Base-by-base conservation (phyloP, 2,113 vertebrate species). In the Podocnemis expansa region DNA sequence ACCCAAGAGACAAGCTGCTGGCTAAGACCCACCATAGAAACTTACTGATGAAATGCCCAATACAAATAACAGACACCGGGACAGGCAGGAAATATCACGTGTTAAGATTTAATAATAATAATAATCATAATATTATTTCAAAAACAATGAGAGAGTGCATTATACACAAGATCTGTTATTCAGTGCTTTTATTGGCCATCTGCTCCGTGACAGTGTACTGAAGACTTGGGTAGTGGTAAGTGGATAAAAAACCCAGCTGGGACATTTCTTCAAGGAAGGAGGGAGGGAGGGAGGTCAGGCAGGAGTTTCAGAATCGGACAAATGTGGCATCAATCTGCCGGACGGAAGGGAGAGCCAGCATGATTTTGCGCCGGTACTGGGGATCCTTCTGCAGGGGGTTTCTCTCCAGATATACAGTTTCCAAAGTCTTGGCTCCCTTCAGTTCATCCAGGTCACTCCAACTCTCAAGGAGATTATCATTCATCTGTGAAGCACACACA, bases 251-350 rank as follows among this genome's bases (percentile, higher is more conserved):
- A 97, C 93, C 96, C 91, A 83, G 27, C 24, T 49, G 82, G 96
- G 97, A 91, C 92, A 78, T 85, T 95, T 60, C 84, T 56, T 31
- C 79, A 51, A 63, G 91, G 80, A 91, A 63, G 88, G 93, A 87
- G 91, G 89, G 78, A 47, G 70, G 60, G 4, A 19, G 85, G 87
- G 91, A 2, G 67, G 94, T 84, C 55, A 91, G 10, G 89, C 67
- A 21, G n/a, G 82, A 90, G 97, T 84, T 97, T 98, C 98, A 99
- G 98, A 99, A 99, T 91, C 99, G 98, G 92, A 99, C 99, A 81
- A 99, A 99, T 0, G 99, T 99, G 92, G 99, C 99, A 0, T 99
- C 99, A 2, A 99, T 99, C 98, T 99, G 99, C 97, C 99, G 99
- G 34, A 99, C 98, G 0, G 97, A 99, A 0, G 99, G 99, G 78